A percentile compares a stretch with the other conserved stretches of the same genome.
phyloP scores from a whole-genome alignment of 1,140 invertebrate species.

The Drosophila nigromelanica region DNA sequence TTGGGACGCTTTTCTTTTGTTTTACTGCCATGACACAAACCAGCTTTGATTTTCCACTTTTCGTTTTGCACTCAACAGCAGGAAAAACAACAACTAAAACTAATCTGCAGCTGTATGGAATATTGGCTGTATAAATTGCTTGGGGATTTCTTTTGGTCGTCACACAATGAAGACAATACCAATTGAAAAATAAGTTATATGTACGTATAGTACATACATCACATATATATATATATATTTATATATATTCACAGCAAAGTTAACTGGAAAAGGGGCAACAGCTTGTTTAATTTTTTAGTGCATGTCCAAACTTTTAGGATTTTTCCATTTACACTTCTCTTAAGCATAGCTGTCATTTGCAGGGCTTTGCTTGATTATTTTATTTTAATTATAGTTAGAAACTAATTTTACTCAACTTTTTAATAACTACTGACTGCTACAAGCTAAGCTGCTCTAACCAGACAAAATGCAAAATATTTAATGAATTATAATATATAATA shows the following conservation, averaged over 20 bases:
- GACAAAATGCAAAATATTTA: no score
- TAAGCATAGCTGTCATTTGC: no score
- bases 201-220: no score
- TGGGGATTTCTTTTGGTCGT: slow-evolving; percentile 49
- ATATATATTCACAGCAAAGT: background rate
- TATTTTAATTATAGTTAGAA: no score
- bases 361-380: no score
- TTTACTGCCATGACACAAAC: slow-evolving; percentile 43
- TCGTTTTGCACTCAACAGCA: slow-evolving; percentile 35
- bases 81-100: slow-evolving; percentile 43
- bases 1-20: slow-evolving; percentile 47
- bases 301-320: background rate
- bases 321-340: no score
- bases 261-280: background rate
- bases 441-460: no score
- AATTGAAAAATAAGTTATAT: slow-evolving; percentile 40
- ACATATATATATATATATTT: background rate
- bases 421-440: no score
- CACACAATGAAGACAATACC: slow-evolving; percentile 37
- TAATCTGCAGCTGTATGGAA: slow-evolving; percentile 50
- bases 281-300: background rate
- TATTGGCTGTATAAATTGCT: slow-evolving; percentile 66
- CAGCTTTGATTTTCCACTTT: slow-evolving; percentile 65
- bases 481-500: no score
- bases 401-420: no score